Base-by-base conservation (phyloP, 2,113 vertebrate species). In the Lethenteron reissneri region DNA sequence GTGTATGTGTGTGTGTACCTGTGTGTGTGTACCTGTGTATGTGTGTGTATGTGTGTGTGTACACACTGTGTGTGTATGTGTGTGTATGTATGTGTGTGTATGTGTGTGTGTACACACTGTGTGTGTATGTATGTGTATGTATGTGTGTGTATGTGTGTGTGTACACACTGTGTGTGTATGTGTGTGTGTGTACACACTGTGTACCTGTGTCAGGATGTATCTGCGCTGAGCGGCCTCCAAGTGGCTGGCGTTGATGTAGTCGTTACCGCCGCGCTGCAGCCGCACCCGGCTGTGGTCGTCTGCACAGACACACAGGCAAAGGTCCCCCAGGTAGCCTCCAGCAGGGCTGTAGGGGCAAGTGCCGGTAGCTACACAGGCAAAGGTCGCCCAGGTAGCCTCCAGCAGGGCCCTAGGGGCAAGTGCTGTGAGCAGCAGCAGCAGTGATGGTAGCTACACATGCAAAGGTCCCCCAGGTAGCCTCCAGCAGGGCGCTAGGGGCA, bases 171-270 rank as follows among this genome's bases (percentile, higher is more conserved):
- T 62, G n/a, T 62, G n/a, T 62, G n/a, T 62, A 62, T 62, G n/a
- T 62, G n/a, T 62, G n/a, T 25, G 21, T 25, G 21, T 25, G 62
- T 19, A 68, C 17, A 19, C 17, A 19, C 17, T 21, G 71, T 78
- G 82, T 77, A 95, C 94, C 92, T 99, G 94, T 79, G 94, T 99
- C 25, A 99, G 90, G 77, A 99, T 97, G 76, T 99, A 99, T 77
- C 87, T 95, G 76, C 94, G 86, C 74, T 89, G 84, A 8, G 92
- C 87, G 83, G 97, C 94, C 71, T 95, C 88, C 80, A 88, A 84
- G 74, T 83, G 80, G 78, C 94, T 99, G 78, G 90, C 90, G 64
- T 99, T 99, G 70, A 99, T 92, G 77, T 99, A 99, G 82, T 95
- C 86, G 57, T 95, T 99, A 13, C 83, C 82, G 74, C 86, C 88